phyloP scores from a whole-genome alignment of 2,888 invertebrate species.

The Timema cristinae region DNA sequence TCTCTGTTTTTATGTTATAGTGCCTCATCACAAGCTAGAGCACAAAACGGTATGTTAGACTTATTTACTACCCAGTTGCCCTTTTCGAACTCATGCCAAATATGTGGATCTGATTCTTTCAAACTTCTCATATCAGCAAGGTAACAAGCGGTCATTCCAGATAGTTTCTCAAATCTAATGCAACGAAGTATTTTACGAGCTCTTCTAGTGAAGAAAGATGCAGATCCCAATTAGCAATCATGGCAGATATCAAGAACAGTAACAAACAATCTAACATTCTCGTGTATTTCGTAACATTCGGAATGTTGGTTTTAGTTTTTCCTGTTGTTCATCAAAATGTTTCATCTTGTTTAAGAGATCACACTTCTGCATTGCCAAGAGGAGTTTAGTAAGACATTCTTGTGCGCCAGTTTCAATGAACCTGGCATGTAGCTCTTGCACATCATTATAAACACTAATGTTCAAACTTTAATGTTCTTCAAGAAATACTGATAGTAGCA shows the following conservation, averaged over 20 bases:
- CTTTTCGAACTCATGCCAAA: conserved; percentile 21
- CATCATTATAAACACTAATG: neutral
- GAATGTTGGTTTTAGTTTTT: conserved; percentile 1
- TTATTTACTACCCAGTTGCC: no score
- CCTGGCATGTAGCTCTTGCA: neutral
- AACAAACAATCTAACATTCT: conserved; percentile 12
- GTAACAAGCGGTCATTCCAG: conserved; percentile 21
- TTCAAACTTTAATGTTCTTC: neutral
- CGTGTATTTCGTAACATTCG: conserved; percentile 17
- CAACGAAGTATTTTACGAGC: conserved; percentile 18
- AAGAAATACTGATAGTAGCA: conserved; percentile 4
- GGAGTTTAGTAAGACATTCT: neutral
- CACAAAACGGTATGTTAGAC: no score
- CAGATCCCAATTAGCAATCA: conserved; percentile 15
- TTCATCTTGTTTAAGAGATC: neutral
- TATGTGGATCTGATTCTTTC: conserved; percentile 17
- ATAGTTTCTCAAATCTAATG: conserved; percentile 18
- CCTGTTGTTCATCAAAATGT: conserved; percentile 7
- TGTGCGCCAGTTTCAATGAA: conserved; percentile 3
- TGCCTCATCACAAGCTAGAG: no score
- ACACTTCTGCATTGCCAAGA: conserved; percentile 7
- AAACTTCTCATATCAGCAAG: conserved; percentile 16
- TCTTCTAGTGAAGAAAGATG: conserved; percentile 16
- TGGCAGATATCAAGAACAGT: conserved; percentile 12
- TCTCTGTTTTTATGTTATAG: conserved; percentile 18